Evolutionary conservation across 37 sponge, comb jelly and placozoan genomes (phyloP), one percentile per base, ranked within the genome.

Genomic region (Diacarnus erythraeanus): DNA sequence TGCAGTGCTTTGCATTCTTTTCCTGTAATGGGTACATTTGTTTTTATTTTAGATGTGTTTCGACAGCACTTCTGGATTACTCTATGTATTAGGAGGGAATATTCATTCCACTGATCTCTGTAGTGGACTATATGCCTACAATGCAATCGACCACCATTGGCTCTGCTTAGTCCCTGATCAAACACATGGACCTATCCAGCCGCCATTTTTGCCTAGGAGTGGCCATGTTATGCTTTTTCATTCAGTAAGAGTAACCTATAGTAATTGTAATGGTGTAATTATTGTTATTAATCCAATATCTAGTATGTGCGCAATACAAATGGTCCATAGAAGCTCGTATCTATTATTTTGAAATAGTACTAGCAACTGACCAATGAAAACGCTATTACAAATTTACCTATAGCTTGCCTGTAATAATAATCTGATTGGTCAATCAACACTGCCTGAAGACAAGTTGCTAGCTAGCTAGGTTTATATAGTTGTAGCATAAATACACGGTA

Each of bases 11-110:
- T n/a, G n/a, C n/a, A n/a, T n/a, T n/a, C n/a, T n/a, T n/a, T n/a
- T n/a, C n/a, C n/a, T n/a, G n/a, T n/a, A n/a, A n/a, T n/a, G n/a
- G n/a, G n/a, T n/a, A n/a, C n/a, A n/a, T n/a, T n/a, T 59, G 56
- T 59, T 4, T 10, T 59, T n/a, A 27, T 59, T n/a, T 27, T 44
- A 95, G 88, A 95, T 95, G 92, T 81, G 74, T 20, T 84, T 78
- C 35, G 92, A 90, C 67, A 36, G 75, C 15, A 76, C 43, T 3
- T 79, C 79, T 0, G 76, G 86, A 31, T 18, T 72, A 18, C 72
- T 95, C 51, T 95, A 87, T 84, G 79, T 91, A 58, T 91, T 95
- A 83, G 95, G 95, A 1, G 95, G 95, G n/a, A 78, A 80, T 35
- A 73, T 91, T 30, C 35, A 41, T 69, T 78, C 57, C 1, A 38